Evolutionary conservation across 1,140 invertebrate species (phyloP).

Genomic region (Plectrocnemia conspersa): DNA sequence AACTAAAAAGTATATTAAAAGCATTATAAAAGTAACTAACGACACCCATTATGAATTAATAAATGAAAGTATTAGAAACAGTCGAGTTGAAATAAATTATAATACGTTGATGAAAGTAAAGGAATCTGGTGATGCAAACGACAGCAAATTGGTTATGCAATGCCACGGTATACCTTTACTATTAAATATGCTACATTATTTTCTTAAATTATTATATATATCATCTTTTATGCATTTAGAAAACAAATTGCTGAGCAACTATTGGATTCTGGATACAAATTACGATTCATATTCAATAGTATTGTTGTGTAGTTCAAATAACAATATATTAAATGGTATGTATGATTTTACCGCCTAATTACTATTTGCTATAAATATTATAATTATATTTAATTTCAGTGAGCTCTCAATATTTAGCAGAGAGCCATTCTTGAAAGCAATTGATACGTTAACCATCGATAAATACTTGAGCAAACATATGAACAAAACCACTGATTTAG

Average conservation of each 20-base stretch:
- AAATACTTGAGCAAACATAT: not conserved
- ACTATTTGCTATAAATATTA: not conserved
- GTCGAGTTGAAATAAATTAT: too few relatives aligned
- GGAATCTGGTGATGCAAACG: too few relatives aligned
- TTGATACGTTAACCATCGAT: not conserved
- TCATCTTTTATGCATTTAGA: too few relatives aligned
- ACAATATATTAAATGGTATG: not conserved
- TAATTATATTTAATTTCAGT: not conserved
- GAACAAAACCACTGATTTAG: not conserved
- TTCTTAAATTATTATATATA: too few relatives aligned
- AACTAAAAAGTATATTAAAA: too few relatives aligned
- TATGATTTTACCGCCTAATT: not conserved
- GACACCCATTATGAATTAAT: too few relatives aligned
- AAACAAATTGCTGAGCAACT: not conserved
- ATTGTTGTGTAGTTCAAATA: not conserved
- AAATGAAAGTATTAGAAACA: too few relatives aligned
- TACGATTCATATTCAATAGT: not conserved
- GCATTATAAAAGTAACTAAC: too few relatives aligned
- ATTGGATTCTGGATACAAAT: not conserved
- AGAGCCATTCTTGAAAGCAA: not conserved
- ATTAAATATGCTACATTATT: too few relatives aligned
- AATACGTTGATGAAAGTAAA: too few relatives aligned
- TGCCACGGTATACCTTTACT: too few relatives aligned
- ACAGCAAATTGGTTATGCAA: too few relatives aligned
- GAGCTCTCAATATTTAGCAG: constrained; percentile 4